phyloP scores from a whole-genome alignment of 2,113 vertebrate genomes.

The Electrona antarctica region DNA sequence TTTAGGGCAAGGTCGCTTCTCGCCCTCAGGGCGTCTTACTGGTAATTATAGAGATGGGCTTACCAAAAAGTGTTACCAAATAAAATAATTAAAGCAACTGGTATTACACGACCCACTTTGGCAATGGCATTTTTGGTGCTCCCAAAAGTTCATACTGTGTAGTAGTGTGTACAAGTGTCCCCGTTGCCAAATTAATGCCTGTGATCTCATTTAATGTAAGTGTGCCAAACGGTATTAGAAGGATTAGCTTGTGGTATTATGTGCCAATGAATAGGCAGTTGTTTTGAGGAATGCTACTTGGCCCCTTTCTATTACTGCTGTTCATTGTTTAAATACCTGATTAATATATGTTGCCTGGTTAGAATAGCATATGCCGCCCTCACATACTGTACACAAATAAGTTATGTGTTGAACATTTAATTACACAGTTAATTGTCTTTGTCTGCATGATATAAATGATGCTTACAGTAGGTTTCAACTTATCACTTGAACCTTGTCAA shows the following conservation, averaged over 20 bases:
- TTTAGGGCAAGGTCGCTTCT: no score
- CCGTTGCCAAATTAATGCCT: not conserved
- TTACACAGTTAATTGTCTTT: no score
- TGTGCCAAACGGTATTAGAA: not conserved
- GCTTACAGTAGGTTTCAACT: constrained; percentile 31
- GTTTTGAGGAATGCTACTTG: not conserved
- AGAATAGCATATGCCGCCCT: not conserved
- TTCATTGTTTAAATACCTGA: not conserved
- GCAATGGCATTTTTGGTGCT: no score
- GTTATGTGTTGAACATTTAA: not conserved
- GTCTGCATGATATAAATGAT: not conserved
- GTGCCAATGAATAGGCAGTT: not conserved
- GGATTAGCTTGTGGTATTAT: not conserved
- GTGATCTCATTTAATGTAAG: not conserved
- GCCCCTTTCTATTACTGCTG: not conserved
- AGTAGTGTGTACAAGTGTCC: no score
- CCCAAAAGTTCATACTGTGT: no score
- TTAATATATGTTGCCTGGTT: not conserved
- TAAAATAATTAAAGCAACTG: no score
- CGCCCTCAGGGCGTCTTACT: no score
- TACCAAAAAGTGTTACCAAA: no score
- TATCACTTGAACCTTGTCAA: constrained; percentile 12
- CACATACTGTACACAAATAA: not conserved
- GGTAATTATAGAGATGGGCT: no score
- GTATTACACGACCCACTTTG: no score